Conservation (phyloP, 2,888 invertebrate species). For the Aphidius colemani region DNA sequence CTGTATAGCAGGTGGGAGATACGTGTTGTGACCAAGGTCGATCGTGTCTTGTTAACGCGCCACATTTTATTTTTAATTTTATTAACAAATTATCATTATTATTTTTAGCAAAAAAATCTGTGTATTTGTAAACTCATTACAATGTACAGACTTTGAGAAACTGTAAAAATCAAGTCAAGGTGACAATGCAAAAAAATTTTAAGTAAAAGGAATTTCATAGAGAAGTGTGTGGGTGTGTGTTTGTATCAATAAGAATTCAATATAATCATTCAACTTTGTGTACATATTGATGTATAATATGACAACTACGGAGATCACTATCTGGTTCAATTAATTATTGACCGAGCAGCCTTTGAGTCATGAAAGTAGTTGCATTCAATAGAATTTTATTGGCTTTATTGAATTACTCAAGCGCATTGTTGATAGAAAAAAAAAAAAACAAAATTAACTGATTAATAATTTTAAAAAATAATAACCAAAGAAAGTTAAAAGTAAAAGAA, state of each 20-base stretch:
- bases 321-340: slow-evolving; percentile 34
- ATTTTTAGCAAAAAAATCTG: background rate
- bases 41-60: slow-evolving; percentile 37
- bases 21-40: slow-evolving; percentile 46
- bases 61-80: slow-evolving; percentile 33
- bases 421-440: too few species aligned
- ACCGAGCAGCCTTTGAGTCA: slow-evolving; percentile 12
- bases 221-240: too few species aligned
- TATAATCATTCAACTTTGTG: too few species aligned
- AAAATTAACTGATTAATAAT: too few species aligned
- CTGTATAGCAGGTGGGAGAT: slow-evolving; percentile 30
- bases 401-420: too few species aligned
- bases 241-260: too few species aligned
- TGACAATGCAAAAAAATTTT: background rate
- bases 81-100: background rate
- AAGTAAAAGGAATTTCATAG: too few species aligned
- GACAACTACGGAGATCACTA: slow-evolving; percentile 11
- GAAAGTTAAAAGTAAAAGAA: too few species aligned
- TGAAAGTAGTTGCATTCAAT: slow-evolving; percentile 8
- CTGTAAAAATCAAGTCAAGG: background rate
- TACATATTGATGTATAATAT: too few species aligned
- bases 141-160: background rate
- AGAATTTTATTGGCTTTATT: too few species aligned
- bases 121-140: background rate
- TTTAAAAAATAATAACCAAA: too few species aligned